Evolutionary conservation across 2,888 invertebrate genomes (phyloP).

Genomic region (Sarcophaga variegata): DNA sequence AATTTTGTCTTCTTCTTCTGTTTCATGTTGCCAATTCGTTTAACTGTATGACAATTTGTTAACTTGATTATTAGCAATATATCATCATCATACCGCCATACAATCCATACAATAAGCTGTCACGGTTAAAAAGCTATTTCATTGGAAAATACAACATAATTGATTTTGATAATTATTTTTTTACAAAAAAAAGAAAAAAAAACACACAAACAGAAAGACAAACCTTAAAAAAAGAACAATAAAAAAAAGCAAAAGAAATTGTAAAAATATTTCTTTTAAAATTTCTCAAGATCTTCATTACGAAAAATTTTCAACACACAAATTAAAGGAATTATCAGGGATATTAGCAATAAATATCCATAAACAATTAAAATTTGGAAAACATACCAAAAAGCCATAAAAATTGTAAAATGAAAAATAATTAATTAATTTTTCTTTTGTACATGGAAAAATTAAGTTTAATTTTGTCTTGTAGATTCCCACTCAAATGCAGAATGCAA

Average conservation of each 20-base stretch:
- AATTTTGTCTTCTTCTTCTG: conserved; percentile 4
- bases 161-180: conserved; percentile 59
- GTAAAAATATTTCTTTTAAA: not conserved
- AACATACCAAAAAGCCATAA: no score
- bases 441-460: no score
- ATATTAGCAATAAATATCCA: no score
- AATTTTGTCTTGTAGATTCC: no score
- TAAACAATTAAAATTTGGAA: no score
- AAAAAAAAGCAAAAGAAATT: not conserved
- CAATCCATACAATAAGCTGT: conserved; percentile 26
- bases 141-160: conserved; percentile 33
- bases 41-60: conserved; percentile 63
- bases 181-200: no score
- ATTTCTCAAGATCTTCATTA: no score
- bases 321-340: no score
- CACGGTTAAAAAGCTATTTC: conserved; percentile 20
- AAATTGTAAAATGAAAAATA: no score
- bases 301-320: no score
- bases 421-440: no score
- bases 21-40: not conserved
- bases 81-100: conserved; percentile 28
- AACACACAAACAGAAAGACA: not conserved
- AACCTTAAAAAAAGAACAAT: not conserved
- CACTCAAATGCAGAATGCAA: no score
- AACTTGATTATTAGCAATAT: conserved; percentile 61